Evolutionary conservation across 2,797 vertebrate genomes (phyloP).

Genomic region (Champsocephalus gunnari): DNA sequence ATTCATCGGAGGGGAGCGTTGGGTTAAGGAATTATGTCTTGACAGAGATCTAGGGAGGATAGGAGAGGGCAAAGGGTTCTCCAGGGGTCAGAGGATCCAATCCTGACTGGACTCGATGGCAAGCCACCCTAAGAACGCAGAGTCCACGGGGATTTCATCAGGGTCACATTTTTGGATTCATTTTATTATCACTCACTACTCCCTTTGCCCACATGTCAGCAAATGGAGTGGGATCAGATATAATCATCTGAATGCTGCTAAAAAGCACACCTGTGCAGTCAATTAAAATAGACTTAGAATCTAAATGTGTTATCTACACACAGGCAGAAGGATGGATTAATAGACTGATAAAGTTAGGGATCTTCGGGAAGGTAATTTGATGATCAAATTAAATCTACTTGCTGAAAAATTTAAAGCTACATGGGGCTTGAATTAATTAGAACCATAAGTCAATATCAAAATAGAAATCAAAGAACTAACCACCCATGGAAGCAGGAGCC

Average conservation of each 20-base stretch:
- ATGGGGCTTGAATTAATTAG: constrained; percentile 53
- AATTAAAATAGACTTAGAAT: constrained; percentile 29
- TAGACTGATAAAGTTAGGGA: constrained; percentile 43
- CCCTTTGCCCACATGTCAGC: constrained; percentile 56
- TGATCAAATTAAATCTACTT: constrained; percentile 33
- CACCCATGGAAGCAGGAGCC: constrained; percentile 55
- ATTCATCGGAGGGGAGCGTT: constrained; percentile 64
- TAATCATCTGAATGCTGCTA: constrained; percentile 56
- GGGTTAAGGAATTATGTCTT: constrained; percentile 79
- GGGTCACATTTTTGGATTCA: constrained; percentile 74
- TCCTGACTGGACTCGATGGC: constrained; percentile 68
- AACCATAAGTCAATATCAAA: constrained; percentile 56
- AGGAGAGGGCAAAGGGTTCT: constrained; percentile 71
- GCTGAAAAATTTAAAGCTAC: constrained; percentile 33
- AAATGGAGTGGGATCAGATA: constrained; percentile 65
- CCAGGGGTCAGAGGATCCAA: constrained; percentile 84
- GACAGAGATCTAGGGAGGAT: constrained; percentile 72
- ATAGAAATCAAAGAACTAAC: constrained; percentile 68
- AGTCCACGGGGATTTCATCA: constrained; percentile 68
- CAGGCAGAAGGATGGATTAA: constrained; percentile 32
- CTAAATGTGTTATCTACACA: constrained; percentile 29
- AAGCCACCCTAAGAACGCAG: constrained; percentile 54
- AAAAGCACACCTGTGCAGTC: constrained; percentile 44
- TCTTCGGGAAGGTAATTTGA: constrained; percentile 27
- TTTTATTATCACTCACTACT: constrained; percentile 78